Evolutionary conservation across 2,113 vertebrate genomes (phyloP).

Genomic region (Apus apus): DNA sequence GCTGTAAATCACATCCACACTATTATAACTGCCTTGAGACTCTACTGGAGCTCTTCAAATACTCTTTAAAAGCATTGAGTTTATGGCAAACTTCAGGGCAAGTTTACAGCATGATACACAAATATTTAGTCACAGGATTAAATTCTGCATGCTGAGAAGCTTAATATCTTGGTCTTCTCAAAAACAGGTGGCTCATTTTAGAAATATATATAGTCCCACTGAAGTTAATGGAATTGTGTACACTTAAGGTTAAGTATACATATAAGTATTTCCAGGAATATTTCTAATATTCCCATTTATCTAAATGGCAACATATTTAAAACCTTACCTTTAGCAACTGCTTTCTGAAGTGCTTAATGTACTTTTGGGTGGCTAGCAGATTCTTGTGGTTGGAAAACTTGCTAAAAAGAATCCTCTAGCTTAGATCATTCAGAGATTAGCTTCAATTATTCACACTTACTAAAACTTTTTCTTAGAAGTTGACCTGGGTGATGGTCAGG

Average conservation of each 20-base stretch:
- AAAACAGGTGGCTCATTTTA: constrained; percentile 40
- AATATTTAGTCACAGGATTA: constrained; percentile 26
- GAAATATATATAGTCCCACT: constrained; percentile 9
- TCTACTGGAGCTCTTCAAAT: constrained; percentile 56
- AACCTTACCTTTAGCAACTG: background rate
- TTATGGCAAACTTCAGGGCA: constrained; percentile 40
- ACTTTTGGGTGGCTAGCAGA: background rate
- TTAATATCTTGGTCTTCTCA: constrained; percentile 35
- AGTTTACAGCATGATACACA: constrained; percentile 29
- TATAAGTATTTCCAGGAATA: background rate
- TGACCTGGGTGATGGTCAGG: background rate
- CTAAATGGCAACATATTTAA: background rate
- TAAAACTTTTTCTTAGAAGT: background rate
- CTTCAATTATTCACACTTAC: background rate
- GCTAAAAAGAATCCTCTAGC: background rate
- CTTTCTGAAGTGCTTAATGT: background rate
- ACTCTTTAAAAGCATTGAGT: constrained; percentile 50
- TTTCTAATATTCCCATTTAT: background rate
- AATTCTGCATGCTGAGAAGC: constrained; percentile 20
- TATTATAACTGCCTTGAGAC: constrained; percentile 55
- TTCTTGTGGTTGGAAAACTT: background rate
- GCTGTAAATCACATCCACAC: constrained; percentile 64
- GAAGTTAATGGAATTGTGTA: constrained; percentile 20
- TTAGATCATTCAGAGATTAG: background rate
- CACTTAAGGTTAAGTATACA: background rate